phyloP scores from a whole-genome alignment of 2,888 invertebrate genomes.

The Athalia rosae region DNA sequence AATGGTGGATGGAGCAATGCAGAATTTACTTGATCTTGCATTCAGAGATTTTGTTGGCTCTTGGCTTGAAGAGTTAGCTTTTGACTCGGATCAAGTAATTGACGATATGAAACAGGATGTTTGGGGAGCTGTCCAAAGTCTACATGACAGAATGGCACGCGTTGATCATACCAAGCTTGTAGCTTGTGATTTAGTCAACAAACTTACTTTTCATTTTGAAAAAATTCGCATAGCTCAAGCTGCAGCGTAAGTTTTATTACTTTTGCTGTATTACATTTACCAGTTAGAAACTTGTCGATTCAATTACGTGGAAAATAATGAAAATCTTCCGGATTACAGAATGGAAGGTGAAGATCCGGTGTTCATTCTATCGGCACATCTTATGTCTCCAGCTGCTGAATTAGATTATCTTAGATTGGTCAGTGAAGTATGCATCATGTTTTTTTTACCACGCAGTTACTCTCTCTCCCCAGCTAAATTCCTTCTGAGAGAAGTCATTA shows the following conservation, averaged over 20 bases:
- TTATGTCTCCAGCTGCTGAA: slow-evolving; percentile 84
- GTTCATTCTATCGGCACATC: slow-evolving; percentile 84
- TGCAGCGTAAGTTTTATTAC: slow-evolving; percentile 79
- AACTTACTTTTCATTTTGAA: slow-evolving; percentile 89
- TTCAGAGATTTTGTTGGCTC: slow-evolving; percentile 86
- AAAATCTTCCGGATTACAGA: slow-evolving; percentile 51
- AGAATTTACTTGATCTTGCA: slow-evolving; percentile 87
- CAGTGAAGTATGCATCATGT: slow-evolving; percentile 88
- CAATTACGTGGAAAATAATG: background rate
- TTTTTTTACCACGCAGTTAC: slow-evolving; percentile 88
- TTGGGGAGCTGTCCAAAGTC: slow-evolving; percentile 86
- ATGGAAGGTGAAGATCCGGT: slow-evolving; percentile 76
- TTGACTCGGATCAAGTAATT: slow-evolving; percentile 80
- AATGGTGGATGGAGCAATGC: slow-evolving; percentile 88
- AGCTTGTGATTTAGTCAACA: slow-evolving; percentile 87
- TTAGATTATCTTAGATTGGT: slow-evolving; percentile 87
- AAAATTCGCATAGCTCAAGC: slow-evolving; percentile 86
- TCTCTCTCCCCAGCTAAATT: slow-evolving; percentile 86
- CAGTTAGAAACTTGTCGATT: slow-evolving; percentile 31
- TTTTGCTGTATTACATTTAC: slow-evolving; percentile 40
- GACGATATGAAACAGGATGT: slow-evolving; percentile 85
- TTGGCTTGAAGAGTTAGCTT: slow-evolving; percentile 84
- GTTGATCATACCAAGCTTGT: slow-evolving; percentile 89
- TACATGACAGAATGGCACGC: slow-evolving; percentile 83
- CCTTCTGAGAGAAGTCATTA: slow-evolving; percentile 87